Evolutionary conservation across 2,113 vertebrate genomes (phyloP).

Genomic region (Argyrosomus japonicus): DNA sequence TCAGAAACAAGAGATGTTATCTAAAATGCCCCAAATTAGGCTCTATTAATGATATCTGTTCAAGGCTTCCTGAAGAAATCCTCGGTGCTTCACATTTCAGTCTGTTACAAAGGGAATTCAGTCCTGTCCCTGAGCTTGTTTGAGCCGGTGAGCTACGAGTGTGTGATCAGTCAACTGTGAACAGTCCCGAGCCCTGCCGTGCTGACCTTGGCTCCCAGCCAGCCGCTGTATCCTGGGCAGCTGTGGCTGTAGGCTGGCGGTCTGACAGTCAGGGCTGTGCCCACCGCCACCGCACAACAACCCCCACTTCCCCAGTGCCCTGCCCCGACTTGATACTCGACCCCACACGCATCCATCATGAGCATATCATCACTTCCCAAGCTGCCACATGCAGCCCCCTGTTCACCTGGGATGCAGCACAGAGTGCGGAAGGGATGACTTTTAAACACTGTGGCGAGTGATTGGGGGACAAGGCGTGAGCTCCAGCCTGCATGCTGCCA

Average conservation of each 20-base stretch:
- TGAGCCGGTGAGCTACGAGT: conserved; percentile 69
- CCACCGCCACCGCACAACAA: conserved; percentile 78
- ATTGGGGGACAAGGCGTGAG: conserved; percentile 62
- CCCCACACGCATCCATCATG: conserved; percentile 81
- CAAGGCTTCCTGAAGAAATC: conserved; percentile 38
- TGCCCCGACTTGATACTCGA: conserved; percentile 77
- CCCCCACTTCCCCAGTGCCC: conserved; percentile 74
- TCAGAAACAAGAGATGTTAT: neutral
- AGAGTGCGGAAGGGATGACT: conserved; percentile 67
- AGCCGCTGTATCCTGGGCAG: conserved; percentile 81
- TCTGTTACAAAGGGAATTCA: conserved; percentile 65
- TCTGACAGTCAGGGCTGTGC: conserved; percentile 83
- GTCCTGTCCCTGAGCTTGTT: conserved; percentile 76
- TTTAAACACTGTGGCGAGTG: conserved; percentile 71
- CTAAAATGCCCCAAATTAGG: conserved; percentile 10
- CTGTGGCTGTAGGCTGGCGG: conserved; percentile 80
- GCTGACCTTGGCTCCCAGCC: conserved; percentile 88
- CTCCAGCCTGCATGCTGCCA: conserved; percentile 78
- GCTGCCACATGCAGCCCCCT: conserved; percentile 79
- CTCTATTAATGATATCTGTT: conserved; percentile 25
- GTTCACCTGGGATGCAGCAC: conserved; percentile 80
- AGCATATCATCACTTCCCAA: conserved; percentile 81
- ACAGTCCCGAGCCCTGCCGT: conserved; percentile 73
- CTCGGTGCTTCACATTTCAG: conserved; percentile 45
- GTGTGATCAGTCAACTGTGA: conserved; percentile 84